Evolutionary conservation across 2,888 invertebrate genomes (phyloP), one percentile per base, ranked within the genome.

Genomic region (Euzetes globulus): DNA sequence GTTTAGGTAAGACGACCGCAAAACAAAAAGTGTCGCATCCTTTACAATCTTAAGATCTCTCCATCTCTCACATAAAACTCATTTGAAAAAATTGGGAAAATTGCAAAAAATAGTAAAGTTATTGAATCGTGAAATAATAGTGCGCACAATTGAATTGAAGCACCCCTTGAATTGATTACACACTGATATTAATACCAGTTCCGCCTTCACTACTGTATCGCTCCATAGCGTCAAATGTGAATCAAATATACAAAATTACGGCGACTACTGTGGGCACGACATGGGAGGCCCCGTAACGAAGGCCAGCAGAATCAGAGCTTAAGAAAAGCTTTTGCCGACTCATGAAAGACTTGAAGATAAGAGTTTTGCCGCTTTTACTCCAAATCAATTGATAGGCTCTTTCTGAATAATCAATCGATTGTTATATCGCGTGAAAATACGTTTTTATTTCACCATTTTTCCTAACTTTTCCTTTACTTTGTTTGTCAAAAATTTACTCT

Each of bases 151-250:
- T 60, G 60, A 60, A 60, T 60, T 27, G n/a, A 60, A 17, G 60
- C 60, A 60, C 60, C 60, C 58, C 60, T 60, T 60, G 60, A 60
- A 25, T 60, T 60, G 60, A 60, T 60, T 60, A 60, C 60, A 60
- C 27, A n/a, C 29, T n/a, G 27, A 25, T 60, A 60, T 60, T 60
- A 60, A 60, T 60, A 60, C 60, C 29, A 15, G 60, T 60, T 60
- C 60, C 60, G 60, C 60, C 60, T 60, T 60, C 22, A 55, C 55
- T 60, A 60, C 29, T 60, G 15, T 60, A 60, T 29, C 17, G 11
- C 27, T 17, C 6, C 60, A 60, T 15, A 60, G 60, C 55, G 55
- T 55, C n/a, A 55, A 55, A 60, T 60, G 17, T 60, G 29, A 60
- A 29, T 60, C 60, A 60, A 60, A 60, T 17, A 60, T 29, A 22